Conservation (phyloP, 2,797 vertebrate species). For the Phrynocephalus vlangalii region DNA sequence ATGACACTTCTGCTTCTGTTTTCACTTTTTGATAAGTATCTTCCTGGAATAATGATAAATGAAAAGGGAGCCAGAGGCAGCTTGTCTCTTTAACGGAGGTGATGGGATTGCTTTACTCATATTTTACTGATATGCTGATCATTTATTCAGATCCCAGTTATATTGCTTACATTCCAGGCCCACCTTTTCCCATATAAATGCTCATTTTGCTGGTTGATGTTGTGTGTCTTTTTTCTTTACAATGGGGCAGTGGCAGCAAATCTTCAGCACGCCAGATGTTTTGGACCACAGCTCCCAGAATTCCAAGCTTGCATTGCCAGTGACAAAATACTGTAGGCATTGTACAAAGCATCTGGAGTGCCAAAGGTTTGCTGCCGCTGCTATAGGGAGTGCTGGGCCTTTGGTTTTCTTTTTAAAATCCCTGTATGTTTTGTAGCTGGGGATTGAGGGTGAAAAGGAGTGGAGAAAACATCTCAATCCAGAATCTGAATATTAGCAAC, state of each 20-base stretch:
- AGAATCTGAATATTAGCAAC: neutral
- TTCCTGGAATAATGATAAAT: neutral
- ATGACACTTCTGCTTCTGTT: neutral
- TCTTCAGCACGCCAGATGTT: too few species aligned
- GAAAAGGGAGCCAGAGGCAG: neutral
- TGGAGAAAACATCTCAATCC: neutral
- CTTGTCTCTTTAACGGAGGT: neutral
- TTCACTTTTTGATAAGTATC: neutral
- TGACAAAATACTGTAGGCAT: too few species aligned
- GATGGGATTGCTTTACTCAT: neutral
- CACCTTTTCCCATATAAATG: neutral
- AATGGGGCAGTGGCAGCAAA: neutral
- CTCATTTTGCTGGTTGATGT: neutral
- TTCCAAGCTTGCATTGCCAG: too few species aligned
- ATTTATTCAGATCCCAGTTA: neutral
- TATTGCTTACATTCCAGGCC: neutral
- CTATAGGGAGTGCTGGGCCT: too few species aligned
- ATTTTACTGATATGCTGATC: neutral
- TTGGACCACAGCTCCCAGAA: too few species aligned
- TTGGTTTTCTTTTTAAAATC: too few species aligned
- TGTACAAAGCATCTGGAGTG: too few species aligned
- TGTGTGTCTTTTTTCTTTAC: neutral
- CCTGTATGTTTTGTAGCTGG: too few species aligned
- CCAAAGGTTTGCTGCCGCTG: too few species aligned
- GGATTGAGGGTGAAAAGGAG: neutral